phyloP scores from a whole-genome alignment of 2,113 vertebrate species.

The Muscicapa adusta region DNA sequence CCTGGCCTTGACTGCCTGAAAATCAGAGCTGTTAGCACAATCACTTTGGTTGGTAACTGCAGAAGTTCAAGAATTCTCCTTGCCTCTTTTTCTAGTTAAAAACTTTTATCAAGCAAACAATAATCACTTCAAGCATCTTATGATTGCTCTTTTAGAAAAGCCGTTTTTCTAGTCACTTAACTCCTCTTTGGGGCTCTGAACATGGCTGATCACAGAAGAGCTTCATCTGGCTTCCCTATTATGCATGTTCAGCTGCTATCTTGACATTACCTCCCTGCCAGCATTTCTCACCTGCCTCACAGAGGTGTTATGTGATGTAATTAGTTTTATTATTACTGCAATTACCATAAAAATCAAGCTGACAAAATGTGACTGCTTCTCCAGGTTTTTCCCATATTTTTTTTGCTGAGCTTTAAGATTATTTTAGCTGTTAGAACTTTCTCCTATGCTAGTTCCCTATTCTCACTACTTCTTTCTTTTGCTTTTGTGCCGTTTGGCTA shows the following conservation, averaged over 20 bases:
- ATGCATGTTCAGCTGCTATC: neutral
- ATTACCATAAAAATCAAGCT: conserved; percentile 26
- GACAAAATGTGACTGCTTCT: conserved; percentile 1
- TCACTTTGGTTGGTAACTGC: neutral
- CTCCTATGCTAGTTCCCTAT: neutral
- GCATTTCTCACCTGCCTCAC: conserved; percentile 26
- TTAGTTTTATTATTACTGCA: conserved; percentile 44
- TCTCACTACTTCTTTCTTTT: neutral
- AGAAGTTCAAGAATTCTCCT: neutral
- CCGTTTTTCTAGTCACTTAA: neutral
- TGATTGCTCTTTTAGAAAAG: neutral
- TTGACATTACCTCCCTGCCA: conserved; percentile 18
- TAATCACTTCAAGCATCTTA: neutral
- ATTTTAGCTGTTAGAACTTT: neutral
- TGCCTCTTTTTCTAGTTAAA: neutral
- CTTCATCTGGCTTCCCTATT: neutral
- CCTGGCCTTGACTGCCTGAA: neutral
- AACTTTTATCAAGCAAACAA: neutral
- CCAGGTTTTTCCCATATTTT: neutral
- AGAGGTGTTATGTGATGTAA: conserved; percentile 41
- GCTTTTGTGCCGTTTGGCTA: neutral
- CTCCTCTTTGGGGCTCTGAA: neutral
- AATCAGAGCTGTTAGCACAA: neutral
- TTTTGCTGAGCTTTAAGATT: conserved; percentile 6
- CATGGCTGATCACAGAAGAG: neutral